Evolutionary conservation across 2,797 vertebrate genomes (phyloP).

Genomic region (Sciaenops ocellatus): DNA sequence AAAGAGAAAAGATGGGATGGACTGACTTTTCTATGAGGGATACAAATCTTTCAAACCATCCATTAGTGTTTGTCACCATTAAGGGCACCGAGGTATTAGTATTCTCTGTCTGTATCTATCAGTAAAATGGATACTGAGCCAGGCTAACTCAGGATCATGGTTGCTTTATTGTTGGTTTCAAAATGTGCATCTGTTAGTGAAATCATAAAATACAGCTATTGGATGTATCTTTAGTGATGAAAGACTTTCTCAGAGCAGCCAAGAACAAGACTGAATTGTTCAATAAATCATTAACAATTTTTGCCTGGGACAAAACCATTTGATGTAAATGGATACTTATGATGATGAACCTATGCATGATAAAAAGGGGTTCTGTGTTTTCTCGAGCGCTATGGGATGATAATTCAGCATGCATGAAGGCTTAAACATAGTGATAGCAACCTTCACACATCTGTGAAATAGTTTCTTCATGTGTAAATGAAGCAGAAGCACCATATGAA

Average conservation of each 20-base stretch:
- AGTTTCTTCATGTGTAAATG: constrained; percentile 10
- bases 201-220: constrained; percentile 38
- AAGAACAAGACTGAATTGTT: neutral
- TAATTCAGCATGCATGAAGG: neutral
- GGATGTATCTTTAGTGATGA: constrained; percentile 32
- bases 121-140: constrained; percentile 15
- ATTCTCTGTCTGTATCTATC: constrained; percentile 37
- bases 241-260: constrained; percentile 22
- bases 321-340: constrained; percentile 26
- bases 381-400: neutral
- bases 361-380: neutral
- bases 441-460: neutral
- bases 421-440: neutral
- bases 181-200: constrained; percentile 41
- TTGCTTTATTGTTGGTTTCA: constrained; percentile 30
- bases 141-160: constrained; percentile 25
- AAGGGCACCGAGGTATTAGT: constrained; percentile 7
- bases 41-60: constrained; percentile 22
- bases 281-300: constrained; percentile 6
- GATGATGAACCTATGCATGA: constrained; percentile 14
- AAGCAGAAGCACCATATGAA: constrained; percentile 8
- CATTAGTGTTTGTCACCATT: constrained; percentile 31
- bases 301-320: constrained; percentile 14
- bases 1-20: constrained; percentile 15
- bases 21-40: constrained; percentile 3